Conservation (phyloP, 2,888 invertebrate genomes). For the Omphaloscelis lunosa region DNA sequence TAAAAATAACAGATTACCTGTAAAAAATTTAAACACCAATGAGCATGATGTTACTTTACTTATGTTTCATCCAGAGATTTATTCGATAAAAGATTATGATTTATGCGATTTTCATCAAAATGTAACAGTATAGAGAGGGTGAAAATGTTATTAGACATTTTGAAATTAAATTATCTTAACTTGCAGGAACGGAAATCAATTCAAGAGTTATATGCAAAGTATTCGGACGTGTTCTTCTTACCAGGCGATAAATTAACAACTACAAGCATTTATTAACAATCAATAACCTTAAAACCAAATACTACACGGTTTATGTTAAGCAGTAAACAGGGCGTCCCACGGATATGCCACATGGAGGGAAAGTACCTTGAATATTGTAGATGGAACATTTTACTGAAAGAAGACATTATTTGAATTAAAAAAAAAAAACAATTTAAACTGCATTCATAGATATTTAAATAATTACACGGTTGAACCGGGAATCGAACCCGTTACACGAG, state of each 20-base stretch:
- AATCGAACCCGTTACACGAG: too few species aligned
- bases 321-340: too few species aligned
- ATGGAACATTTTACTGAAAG: too few species aligned
- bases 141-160: background rate
- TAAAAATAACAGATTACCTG: background rate
- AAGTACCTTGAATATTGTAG: too few species aligned
- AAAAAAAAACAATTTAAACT: too few species aligned
- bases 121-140: background rate
- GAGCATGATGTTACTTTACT: background rate
- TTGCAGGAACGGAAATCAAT: background rate
- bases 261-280: slow-evolving; percentile 9
- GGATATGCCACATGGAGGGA: too few species aligned
- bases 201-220: too few species aligned
- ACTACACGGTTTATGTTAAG: background rate
- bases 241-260: background rate
- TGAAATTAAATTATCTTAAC: slow-evolving; percentile 2
- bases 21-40: background rate
- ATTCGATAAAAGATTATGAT: background rate
- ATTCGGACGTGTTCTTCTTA: background rate
- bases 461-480: too few species aligned
- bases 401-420: too few species aligned
- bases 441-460: too few species aligned
- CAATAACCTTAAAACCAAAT: slow-evolving; percentile 1
- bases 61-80: background rate
- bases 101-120: background rate